Evolutionary conservation across 2,797 vertebrate species (phyloP).

Genomic region (Lacerta viridis): DNA sequence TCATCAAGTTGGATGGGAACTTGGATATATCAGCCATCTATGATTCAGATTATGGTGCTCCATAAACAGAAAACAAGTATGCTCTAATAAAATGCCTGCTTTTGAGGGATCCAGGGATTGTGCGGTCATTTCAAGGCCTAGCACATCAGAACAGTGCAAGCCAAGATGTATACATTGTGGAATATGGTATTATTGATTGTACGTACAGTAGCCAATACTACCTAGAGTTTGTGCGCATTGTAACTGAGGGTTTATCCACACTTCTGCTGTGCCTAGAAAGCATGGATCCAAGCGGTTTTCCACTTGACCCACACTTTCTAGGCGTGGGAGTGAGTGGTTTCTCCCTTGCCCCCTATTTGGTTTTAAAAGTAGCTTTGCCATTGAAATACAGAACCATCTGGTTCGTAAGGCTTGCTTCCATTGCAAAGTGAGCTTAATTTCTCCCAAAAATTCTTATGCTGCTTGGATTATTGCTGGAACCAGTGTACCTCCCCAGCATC

Average conservation of each 20-base stretch:
- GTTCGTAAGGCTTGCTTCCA: not conserved
- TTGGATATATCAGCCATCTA: not conserved
- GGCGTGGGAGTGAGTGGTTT: too few species aligned
- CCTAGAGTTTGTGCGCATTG: not conserved
- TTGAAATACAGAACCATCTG: not conserved
- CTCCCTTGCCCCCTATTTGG: too few species aligned
- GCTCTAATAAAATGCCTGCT: not conserved
- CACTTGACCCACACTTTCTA: too few species aligned
- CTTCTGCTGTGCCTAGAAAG: too few species aligned
- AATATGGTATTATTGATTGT: not conserved
- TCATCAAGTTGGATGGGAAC: slow-evolving; percentile 31
- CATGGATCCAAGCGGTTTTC: too few species aligned
- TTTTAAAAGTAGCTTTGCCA: not conserved
- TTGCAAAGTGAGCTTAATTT: not conserved
- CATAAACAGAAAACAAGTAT: not conserved
- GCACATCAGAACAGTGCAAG: not conserved
- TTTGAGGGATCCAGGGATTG: not conserved
- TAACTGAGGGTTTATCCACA: not conserved
- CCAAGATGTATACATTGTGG: not conserved
- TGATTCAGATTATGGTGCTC: not conserved
- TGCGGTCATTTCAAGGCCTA: not conserved
- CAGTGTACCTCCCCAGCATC: not conserved
- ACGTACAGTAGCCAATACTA: not conserved
- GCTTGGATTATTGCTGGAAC: not conserved
- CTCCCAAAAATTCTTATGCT: not conserved